Base-by-base conservation (phyloP, 2,888 invertebrate genomes). In the Herminia tarsipennalis region DNA sequence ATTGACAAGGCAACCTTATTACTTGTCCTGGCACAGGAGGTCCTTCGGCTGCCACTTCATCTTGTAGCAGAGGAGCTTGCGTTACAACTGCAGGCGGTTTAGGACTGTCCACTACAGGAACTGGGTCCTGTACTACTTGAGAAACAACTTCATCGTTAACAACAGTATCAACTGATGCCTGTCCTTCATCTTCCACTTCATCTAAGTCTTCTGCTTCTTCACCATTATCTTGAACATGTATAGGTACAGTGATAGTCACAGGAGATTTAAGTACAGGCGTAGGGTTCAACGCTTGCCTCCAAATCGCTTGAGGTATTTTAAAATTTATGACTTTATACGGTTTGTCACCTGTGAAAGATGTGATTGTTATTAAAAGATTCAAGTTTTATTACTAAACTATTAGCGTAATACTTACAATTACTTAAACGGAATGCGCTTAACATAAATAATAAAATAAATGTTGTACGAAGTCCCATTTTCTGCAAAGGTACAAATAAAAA, bases 1-100 rank as follows among this genome's bases (percentile, higher is more conserved):
- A 95, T 0, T 89, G 81, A 73, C 95, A 95, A 0, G 94, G 94
- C 51, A 93, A 92, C 59, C 92, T 81, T 14, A 86, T 62, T n/a
- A 92, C 85, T 74, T 92, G 90, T 0, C 93, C 92, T 4, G 80
- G 65, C 5, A 90, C 82, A 29, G 69, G 60, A 8, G 62, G 49
- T 42, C 72, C 61, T 18, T 57, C 56, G 3, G 40, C 34, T 28
- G 39, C 44, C 14, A 56, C 60, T 47, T 65, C 76, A 22, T 79
- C 78, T 65, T 80, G 71, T 24, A 76, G 30, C 27, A 73, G 37
- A 13, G 85, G 77, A 13, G 40, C 49, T 63, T 73, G 73, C 13
- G 81, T 68, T 14, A 64, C 55, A 46, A 53, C 53, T 5, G 62
- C 57, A 5, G 66, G 49, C 33, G 65, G 66, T 12, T 9, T n/a